phyloP scores from a whole-genome alignment of 2,797 vertebrate genomes.

The Lophotriccus pileatus region DNA sequence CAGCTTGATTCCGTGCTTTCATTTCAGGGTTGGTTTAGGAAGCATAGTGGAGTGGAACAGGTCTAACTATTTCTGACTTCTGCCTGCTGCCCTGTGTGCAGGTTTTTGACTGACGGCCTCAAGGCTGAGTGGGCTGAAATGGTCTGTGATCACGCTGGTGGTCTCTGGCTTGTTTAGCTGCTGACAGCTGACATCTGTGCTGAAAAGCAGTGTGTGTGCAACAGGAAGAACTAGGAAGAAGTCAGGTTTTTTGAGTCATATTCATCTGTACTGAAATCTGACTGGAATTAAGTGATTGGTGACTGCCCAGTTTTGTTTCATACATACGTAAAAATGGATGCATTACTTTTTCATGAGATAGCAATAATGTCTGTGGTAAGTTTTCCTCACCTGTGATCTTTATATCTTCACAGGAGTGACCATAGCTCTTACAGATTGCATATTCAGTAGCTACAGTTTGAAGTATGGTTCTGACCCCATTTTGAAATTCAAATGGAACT shows the following conservation, averaged over 20 bases:
- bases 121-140: not conserved
- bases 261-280: not conserved
- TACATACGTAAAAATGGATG: not conserved
- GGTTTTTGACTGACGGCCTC: not conserved
- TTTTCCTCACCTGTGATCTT: not conserved
- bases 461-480: not conserved
- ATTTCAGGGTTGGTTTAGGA: conserved; percentile 38
- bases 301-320: not conserved
- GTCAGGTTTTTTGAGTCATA: not conserved
- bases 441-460: not conserved
- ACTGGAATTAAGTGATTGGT: not conserved
- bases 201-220: not conserved
- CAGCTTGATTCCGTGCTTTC: not conserved
- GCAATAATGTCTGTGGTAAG: not conserved
- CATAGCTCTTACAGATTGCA: not conserved
- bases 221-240: not conserved
- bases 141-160: not conserved
- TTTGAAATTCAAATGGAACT: not conserved
- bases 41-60: not conserved
- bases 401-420: not conserved
- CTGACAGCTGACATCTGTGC: conserved; percentile 22
- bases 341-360: not conserved
- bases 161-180: not conserved
- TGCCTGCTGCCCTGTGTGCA: not conserved
- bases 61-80: not conserved